Base-by-base conservation (phyloP, 1,140 invertebrate genomes). In the Drosophila simulans region DNA sequence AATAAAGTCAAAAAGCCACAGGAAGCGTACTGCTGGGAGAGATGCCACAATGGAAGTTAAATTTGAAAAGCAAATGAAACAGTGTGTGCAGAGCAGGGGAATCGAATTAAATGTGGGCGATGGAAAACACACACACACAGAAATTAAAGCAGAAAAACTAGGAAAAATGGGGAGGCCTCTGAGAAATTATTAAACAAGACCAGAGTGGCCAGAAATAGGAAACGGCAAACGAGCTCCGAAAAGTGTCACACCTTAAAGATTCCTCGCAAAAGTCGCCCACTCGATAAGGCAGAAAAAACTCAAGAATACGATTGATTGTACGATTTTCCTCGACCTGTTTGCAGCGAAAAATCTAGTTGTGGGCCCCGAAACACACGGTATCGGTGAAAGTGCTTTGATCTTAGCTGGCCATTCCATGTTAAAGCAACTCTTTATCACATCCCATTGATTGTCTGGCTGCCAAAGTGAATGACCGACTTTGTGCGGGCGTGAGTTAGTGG, bases 1-100 rank as follows among this genome's bases (percentile, higher is more conserved):
- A 88, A 88, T 88, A 88, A 88, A 88, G 83, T 82, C 69, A 78
- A 83, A 86, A 88, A 80, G 69, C 74, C 71, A 78, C 66, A 88
- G 75, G 69, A 83, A 79, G 71, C 60, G 31, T 13, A 37, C 45
- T 22, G 39, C 46, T 31, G 45, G 15, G 8, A 40, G 35, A 37
- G 48, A 8, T 27, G 27, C 49, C 63, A 77, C 77, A 85, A 73
- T 85, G 68, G 11, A 25, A 54, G 58, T 64, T 63, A 60, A 82
- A 86, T 82, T 88, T 82, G 55, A 59, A 78, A 78, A 65, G 62
- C 79, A 88, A 82, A 76, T 79, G 65, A 57, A 68, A 52, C 45
- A 57, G 55, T 45, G 15, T 53, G 42, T 27, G 46, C 54, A 52
- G 35, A 31, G 34, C 53, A 12, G n/a, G 22, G 48, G 54, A 69